These are phyloP conservation scores for Artemia sp. DNA, from an alignment of 2,888 invertebrate genomes.

Conservation along the genomic window DNA sequence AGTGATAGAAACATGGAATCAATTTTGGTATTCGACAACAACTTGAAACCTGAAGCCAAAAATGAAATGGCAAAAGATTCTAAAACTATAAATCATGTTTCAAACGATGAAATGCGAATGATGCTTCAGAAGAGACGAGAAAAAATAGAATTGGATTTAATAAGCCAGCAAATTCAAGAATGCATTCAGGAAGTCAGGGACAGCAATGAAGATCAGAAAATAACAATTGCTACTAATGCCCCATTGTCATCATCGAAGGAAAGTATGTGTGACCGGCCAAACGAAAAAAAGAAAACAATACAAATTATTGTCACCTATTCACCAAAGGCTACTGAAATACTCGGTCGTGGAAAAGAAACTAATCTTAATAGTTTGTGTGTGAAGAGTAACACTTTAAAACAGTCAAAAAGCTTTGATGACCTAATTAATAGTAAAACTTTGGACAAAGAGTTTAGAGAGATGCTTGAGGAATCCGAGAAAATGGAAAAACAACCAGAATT, in stretches of 20 bases:
- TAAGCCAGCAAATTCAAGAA: conserved; percentile 2
- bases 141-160: not conserved
- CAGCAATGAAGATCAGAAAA: not conserved
- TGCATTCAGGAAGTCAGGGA: not conserved
- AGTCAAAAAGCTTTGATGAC: not conserved
- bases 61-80: not conserved
- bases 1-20: not conserved
- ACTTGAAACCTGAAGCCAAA: not conserved
- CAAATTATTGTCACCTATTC: conserved; percentile 19
- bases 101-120: not conserved
- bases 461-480: not conserved
- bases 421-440: conserved; percentile 4
- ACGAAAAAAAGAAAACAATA: conserved; percentile 14
- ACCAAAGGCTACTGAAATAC: conserved; percentile 16
- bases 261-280: not conserved
- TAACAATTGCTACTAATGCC: not conserved
- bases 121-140: conserved; percentile 10
- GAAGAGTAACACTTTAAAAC: conserved; percentile 1
- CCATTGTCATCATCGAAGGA: conserved; percentile 10
- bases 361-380: not conserved
- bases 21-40: not conserved
- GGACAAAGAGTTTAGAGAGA: not conserved
- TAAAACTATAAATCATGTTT: not conserved
- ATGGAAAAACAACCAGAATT: not conserved
- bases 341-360: not conserved